Conservation (phyloP, 2,888 invertebrate genomes). For the Lycophotia porphyrea region DNA sequence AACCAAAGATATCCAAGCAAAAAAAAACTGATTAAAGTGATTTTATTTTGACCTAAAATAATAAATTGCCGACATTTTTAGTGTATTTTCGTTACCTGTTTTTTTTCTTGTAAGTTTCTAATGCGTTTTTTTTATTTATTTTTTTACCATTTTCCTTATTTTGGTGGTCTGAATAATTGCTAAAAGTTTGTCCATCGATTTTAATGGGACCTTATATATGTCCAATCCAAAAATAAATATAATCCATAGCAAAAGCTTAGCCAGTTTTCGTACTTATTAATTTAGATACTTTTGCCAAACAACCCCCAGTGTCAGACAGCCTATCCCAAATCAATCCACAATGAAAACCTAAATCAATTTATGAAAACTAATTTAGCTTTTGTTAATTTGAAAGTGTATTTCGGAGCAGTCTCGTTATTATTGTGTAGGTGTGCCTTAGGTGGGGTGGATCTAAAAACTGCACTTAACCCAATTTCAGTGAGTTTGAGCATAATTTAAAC, state of each 20-base stretch:
- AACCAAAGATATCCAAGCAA: no score
- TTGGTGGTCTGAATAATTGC: no score
- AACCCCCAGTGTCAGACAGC: background rate
- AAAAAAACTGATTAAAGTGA: no score
- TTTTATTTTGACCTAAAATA: no score
- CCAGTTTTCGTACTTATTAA: background rate
- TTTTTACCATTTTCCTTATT: no score
- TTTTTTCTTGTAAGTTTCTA: no score
- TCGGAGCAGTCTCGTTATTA: background rate
- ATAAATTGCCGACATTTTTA: no score
- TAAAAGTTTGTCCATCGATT: no score
- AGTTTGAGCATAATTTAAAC: slow-evolving; percentile 35
- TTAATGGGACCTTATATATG: no score
- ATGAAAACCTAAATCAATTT: background rate
- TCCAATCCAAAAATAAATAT: background rate
- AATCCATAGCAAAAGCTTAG: background rate
- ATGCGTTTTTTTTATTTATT: no score
- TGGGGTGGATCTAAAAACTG: slow-evolving; percentile 16
- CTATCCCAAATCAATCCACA: slow-evolving; percentile 5
- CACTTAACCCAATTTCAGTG: slow-evolving; percentile 21
- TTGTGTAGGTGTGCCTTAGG: background rate
- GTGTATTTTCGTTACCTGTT: no score
- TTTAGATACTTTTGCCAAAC: background rate
- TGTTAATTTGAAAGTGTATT: slow-evolving; percentile 1
- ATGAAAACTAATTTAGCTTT: background rate